Conservation (phyloP, 1,140 invertebrate genomes). For the Drosophila neocordata region DNA sequence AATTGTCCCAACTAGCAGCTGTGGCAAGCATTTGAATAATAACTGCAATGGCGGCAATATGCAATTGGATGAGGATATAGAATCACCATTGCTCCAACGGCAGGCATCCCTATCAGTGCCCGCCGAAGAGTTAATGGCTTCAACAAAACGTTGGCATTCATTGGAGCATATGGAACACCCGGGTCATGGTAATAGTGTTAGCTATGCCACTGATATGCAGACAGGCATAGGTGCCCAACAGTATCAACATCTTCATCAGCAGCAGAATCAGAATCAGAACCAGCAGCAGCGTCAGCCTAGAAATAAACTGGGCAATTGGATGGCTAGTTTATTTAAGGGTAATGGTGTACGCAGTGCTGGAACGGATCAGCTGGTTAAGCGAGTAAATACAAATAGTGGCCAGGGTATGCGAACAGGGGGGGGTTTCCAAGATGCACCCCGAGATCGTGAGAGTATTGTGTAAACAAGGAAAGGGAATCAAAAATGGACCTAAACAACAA, state of each 20-base stretch:
- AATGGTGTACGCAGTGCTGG: conserved; percentile 49
- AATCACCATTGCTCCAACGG: conserved; percentile 84
- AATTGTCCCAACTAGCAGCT: conserved; percentile 63
- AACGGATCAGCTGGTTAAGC: conserved; percentile 45
- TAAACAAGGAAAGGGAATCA: conserved; percentile 41
- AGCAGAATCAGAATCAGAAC: conserved; percentile 3
- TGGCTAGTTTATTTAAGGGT: conserved; percentile 60
- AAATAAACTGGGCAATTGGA: conserved; percentile 59
- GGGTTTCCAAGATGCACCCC: conserved; percentile 63
- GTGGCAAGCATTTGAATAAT: conserved; percentile 83
- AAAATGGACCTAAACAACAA: conserved; percentile 11
- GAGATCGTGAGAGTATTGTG: conserved; percentile 82
- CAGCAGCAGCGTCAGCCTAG: conserved; percentile 31
- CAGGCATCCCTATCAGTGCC: conserved; percentile 83
- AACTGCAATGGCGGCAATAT: conserved; percentile 82
- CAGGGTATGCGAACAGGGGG: conserved; percentile 49
- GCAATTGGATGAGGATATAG: conserved; percentile 82
- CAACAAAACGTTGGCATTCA: conserved; percentile 89
- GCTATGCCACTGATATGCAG: conserved; percentile 70
- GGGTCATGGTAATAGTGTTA: conserved; percentile 76
- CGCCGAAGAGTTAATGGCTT: conserved; percentile 83
- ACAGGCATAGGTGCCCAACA: conserved; percentile 10
- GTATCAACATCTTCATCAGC: conserved; percentile 20
- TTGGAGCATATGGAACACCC: conserved; percentile 86
- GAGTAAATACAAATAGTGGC: conserved; percentile 61